Base-by-base conservation (phyloP, 2,113 vertebrate species). In the Glareola pratincola region DNA sequence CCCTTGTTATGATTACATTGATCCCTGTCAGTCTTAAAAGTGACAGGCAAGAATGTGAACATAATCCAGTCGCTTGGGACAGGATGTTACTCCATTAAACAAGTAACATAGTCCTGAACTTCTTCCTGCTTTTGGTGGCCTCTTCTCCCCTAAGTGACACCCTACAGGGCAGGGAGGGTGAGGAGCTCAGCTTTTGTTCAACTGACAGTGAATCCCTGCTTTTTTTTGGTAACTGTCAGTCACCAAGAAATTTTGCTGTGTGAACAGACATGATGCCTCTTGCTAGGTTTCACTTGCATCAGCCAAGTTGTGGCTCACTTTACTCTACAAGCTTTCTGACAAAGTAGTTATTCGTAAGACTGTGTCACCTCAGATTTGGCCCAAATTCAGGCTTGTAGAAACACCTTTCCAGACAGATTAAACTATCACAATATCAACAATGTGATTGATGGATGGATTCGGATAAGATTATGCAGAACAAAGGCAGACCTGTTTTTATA, bases 361-460 rank as follows among this genome's bases (percentile, higher is more conserved):
- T 23, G 4, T 41, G 20, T 53, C 64, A 69, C 21, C 27, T 93
- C 72, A 92, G 64, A 60, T 39, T 53, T 63, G 36, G 56, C 69
- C 53, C 66, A 84, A 57, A 76, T 64, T 83, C 64, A 91, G 80
- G 20, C 74, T 84, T 89, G 43, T 39, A 83, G 77, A 86, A 91
- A 73, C 53, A 68, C 30, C 30, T 51, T 86, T 93, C 20, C 60
- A 94, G 53, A 64, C 21, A 84, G 14, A 47, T 27, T 72, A 41
- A 29, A 54, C 39, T 23, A 8, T 50, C 36, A 56, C 9, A 64
- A 0, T 60, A 50, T 62, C n/a, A 73, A 15, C 36, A 45, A 22
- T 36, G n/a, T 7, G 9, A 64, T 15, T 60, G 43, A 41, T 19
- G 17, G 62, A n/a, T 24, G 17, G n/a, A 68, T 80, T 43, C 29